phyloP scores from a whole-genome alignment of 2,797 vertebrate species.

The Chelon auratus region DNA sequence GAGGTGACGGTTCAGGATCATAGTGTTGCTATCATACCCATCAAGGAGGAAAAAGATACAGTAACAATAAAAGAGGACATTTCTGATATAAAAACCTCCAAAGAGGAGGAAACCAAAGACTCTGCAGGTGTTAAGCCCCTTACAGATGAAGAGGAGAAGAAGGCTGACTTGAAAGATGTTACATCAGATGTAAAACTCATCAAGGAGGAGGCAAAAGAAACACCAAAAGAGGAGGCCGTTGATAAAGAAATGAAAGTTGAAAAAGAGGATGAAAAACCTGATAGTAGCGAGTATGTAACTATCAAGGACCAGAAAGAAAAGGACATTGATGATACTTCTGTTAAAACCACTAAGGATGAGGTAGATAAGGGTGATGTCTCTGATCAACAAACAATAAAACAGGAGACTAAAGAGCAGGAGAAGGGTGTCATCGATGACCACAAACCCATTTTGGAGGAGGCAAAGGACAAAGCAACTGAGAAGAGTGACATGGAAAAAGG shows the following conservation, averaged over 20 bases:
- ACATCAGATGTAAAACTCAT: constrained; percentile 36
- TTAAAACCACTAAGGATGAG: constrained; percentile 38
- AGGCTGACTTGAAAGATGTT: constrained; percentile 32
- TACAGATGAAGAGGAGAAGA: constrained; percentile 34
- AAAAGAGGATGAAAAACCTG: constrained; percentile 43
- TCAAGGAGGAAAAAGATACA: constrained; percentile 43
- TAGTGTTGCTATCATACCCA: constrained; percentile 12
- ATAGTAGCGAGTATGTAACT: constrained; percentile 18
- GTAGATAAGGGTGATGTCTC: constrained; percentile 25
- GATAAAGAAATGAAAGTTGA: constrained; percentile 38
- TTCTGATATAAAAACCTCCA: constrained; percentile 31
- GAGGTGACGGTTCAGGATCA: constrained; percentile 29
- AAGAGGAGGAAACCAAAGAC: constrained; percentile 46
- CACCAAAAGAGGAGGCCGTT: constrained; percentile 10
- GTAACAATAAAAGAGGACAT: constrained; percentile 18
- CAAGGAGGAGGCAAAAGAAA: constrained; percentile 51
- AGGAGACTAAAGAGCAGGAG: constrained; percentile 25
- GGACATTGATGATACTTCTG: constrained; percentile 19
- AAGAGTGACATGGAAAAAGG: constrained; percentile 31
- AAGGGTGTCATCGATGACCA: constrained; percentile 33
- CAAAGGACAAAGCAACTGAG: constrained; percentile 38
- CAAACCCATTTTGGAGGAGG: constrained; percentile 43
- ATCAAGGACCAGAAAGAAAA: constrained; percentile 36
- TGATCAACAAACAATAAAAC: constrained; percentile 29
- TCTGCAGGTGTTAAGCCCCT: constrained; percentile 11